Evolutionary conservation across 2,113 vertebrate species (phyloP), one percentile per base, ranked within the genome.

Genomic region (Turnix velox): DNA sequence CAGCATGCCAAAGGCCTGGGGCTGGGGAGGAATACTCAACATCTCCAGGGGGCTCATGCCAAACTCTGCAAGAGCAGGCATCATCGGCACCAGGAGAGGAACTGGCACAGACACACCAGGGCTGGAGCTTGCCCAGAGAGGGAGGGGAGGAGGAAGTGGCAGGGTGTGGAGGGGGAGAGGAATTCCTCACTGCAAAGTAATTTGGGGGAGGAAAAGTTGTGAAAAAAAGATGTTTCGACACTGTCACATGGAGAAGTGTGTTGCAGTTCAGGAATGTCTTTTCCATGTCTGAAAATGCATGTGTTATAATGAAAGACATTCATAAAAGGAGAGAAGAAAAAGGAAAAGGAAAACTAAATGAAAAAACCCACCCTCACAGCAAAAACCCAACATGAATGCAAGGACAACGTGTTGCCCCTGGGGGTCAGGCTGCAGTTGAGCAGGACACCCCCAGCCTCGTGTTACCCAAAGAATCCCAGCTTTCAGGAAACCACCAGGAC

Each of bases 161-260:
- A 6, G 55, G 10, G 5, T n/a, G n/a, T n/a, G 22, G 46, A 24
- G 27, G 12, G 30, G 63, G 51, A 52, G 65, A 91, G 84, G 80
- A 96, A 94, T 95, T 92, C 89, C 87, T 92, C 68, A 92, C 73
- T 87, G 89, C 77, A 65, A 59, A 94, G 87, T 78, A 93, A 95
- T 92, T 84, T 91, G 87, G 48, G 77, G 87, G 89, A 93, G 95
- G 94, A 94, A 94, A 92, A 94, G 87, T 96, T 89, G 94, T 95
- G 91, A 95, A 95, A 95, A 94, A 93, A 96, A 96, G 89, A 87
- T 76, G 69, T 95, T 96, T 95, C 69, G 9, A 95, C 94, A 94
- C 19, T 92, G 91, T 95, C 81, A 73, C 57, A 82, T 76, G n/a
- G 77, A 89, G 74, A 91, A 94, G 80, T 48, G 43, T 94, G 77